These are phyloP conservation scores for Noctua janthina DNA, from an alignment of 2,888 invertebrate genomes.

Conservation along the genomic window DNA sequence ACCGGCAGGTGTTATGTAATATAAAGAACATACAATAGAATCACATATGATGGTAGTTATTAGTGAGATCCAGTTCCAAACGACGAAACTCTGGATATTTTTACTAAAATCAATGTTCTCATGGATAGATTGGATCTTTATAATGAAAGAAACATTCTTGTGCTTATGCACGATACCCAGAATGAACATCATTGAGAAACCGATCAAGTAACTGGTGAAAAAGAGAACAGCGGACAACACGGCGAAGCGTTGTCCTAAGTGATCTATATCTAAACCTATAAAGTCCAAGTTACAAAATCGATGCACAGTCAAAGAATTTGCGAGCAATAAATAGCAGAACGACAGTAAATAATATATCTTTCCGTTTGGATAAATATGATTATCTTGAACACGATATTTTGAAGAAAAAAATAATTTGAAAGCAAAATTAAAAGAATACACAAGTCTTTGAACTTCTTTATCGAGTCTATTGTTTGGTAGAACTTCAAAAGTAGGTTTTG, in stretches of 20 bases:
- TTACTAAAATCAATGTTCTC: slow-evolving; percentile 24
- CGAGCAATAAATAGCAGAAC: neutral
- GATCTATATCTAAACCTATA: neutral
- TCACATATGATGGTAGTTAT: neutral
- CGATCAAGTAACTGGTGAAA: neutral
- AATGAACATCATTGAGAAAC: slow-evolving; percentile 20
- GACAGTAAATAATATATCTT: slow-evolving; percentile 10
- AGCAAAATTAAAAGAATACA: slow-evolving; percentile 11
- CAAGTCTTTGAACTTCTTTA: slow-evolving; percentile 14
- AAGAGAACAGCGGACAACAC: neutral
- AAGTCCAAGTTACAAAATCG: neutral
- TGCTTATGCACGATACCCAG: slow-evolving; percentile 2
- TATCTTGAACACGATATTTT: slow-evolving; percentile 19
- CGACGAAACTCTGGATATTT: slow-evolving; percentile 13
- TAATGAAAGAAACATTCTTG: slow-evolving; percentile 34
- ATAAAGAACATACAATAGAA: neutral
- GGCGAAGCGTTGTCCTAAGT: neutral
- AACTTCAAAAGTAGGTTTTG: neutral
- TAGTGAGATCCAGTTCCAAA: slow-evolving; percentile 49
- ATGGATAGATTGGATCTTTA: slow-evolving; percentile 45
- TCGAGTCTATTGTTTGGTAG: slow-evolving; percentile 4
- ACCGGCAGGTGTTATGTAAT: neutral
- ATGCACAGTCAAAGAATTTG: neutral
- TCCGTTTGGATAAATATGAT: slow-evolving; percentile 25
- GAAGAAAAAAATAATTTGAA: slow-evolving; percentile 3